Conservation (phyloP, 2,113 vertebrate species). For the Pungitius pungitius region DNA sequence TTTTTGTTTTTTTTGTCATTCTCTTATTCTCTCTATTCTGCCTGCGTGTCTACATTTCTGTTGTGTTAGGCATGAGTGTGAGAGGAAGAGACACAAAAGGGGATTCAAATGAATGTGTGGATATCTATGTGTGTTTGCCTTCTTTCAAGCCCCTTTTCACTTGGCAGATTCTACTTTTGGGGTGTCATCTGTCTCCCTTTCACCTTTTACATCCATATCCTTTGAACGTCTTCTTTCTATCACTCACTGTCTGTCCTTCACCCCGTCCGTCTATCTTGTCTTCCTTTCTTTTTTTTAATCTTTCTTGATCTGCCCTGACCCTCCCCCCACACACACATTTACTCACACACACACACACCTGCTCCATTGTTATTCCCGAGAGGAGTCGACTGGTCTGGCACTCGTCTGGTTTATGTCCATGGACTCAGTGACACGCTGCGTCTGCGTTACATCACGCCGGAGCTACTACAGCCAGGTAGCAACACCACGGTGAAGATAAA, state of each 20-base stretch:
- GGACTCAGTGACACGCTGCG: slow-evolving; percentile 71
- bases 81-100: neutral
- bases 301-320: slow-evolving; percentile 25
- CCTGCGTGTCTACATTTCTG: neutral
- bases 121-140: neutral
- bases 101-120: slow-evolving; percentile 7
- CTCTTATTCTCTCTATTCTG: slow-evolving; percentile 24
- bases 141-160: slow-evolving; percentile 40
- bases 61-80: slow-evolving; percentile 4
- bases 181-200: slow-evolving; percentile 7
- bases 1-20: neutral
- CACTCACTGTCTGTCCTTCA: slow-evolving; percentile 33
- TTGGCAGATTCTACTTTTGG: no score
- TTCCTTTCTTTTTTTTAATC: slow-evolving; percentile 33
- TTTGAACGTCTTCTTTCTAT: slow-evolving; percentile 27
- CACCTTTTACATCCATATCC: slow-evolving; percentile 43
- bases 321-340: slow-evolving; percentile 35
- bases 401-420: slow-evolving; percentile 73
- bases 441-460: slow-evolving; percentile 70
- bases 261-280: slow-evolving; percentile 22
- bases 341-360: slow-evolving; percentile 42
- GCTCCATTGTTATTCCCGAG: slow-evolving; percentile 74
- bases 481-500: slow-evolving; percentile 32
- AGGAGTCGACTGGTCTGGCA: slow-evolving; percentile 72
- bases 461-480: slow-evolving; percentile 57